phyloP scores from a whole-genome alignment of 1,140 invertebrate species.

The Drosophila quadrilineata region DNA sequence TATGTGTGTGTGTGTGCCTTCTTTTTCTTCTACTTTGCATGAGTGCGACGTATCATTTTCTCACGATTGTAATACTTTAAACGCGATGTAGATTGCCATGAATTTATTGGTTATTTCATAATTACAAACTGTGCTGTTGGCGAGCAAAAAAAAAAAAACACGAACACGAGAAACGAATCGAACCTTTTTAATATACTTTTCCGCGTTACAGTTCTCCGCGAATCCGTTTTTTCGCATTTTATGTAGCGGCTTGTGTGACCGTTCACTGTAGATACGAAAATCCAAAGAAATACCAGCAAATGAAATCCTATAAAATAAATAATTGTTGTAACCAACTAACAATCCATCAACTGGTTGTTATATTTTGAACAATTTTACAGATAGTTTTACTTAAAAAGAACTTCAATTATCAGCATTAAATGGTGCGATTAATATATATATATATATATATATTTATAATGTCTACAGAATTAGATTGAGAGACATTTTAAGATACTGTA shows the following conservation, averaged over 20 bases:
- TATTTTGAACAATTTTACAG: too few relatives aligned
- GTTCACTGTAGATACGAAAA: neutral
- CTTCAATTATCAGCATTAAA: too few relatives aligned
- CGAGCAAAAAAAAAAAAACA: slow-evolving; percentile 24
- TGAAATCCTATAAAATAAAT: neutral
- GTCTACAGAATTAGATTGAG: too few relatives aligned
- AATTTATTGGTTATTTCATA: slow-evolving; percentile 6
- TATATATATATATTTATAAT: too few relatives aligned
- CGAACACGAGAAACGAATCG: slow-evolving; percentile 38
- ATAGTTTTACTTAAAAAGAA: too few relatives aligned
- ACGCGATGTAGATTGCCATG: slow-evolving; percentile 17
- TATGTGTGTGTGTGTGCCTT: slow-evolving; percentile 50
- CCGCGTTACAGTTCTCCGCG: slow-evolving; percentile 49
- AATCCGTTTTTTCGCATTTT: slow-evolving; percentile 50
- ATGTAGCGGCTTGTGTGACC: slow-evolving; percentile 34
- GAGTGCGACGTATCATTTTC: slow-evolving; percentile 42
- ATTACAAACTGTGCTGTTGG: slow-evolving; percentile 6
- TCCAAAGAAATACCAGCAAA: slow-evolving; percentile 16
- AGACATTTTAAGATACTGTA: neutral
- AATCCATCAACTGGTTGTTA: too few relatives aligned
- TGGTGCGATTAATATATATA: too few relatives aligned
- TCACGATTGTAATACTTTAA: slow-evolving; percentile 10
- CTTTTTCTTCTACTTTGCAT: slow-evolving; percentile 53
- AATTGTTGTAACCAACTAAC: too few relatives aligned
- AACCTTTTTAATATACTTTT: slow-evolving; percentile 46